Evolutionary conservation across 1,140 invertebrate species (phyloP).

Genomic region (Dreissena rostriformis): DNA sequence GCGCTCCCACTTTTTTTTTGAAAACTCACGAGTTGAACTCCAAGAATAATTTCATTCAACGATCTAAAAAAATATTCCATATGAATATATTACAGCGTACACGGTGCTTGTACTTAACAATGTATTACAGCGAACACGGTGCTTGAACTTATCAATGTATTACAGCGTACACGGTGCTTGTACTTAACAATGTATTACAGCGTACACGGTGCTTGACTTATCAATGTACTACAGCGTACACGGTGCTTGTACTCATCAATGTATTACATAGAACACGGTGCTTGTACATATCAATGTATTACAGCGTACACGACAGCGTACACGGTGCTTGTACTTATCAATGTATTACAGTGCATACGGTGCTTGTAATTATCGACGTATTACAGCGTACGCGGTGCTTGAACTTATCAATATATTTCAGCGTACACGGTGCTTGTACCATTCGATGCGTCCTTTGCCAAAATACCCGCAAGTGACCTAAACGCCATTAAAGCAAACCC

Average conservation of each 20-base stretch:
- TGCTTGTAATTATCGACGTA: conserved; percentile 85
- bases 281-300: too few species aligned
- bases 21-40: too few species aligned
- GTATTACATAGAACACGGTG: conserved; percentile 44
- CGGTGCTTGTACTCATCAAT: conserved; percentile 92
- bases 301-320: too few species aligned
- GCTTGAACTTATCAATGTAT: background rate
- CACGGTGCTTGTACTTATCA: too few species aligned
- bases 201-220: conserved; percentile 93
- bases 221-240: too few species aligned
- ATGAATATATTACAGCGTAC: too few species aligned
- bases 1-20: too few species aligned
- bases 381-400: too few species aligned
- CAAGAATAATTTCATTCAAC: too few species aligned
- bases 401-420: conserved; percentile 43
- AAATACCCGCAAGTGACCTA: conserved; percentile 85
- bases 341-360: conserved; percentile 85
- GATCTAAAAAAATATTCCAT: too few species aligned
- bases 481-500: conserved; percentile 84
- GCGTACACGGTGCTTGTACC: conserved; percentile 93
- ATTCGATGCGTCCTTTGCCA: conserved; percentile 89
- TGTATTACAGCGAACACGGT: background rate
- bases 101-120: too few species aligned
- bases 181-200: conserved; percentile 61
- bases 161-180: background rate